Percentiles rank a stretch among this genome's conserved stretches.
Conservation (phyloP, 2,888 invertebrate species). For the Andrena chrysosceles region DNA sequence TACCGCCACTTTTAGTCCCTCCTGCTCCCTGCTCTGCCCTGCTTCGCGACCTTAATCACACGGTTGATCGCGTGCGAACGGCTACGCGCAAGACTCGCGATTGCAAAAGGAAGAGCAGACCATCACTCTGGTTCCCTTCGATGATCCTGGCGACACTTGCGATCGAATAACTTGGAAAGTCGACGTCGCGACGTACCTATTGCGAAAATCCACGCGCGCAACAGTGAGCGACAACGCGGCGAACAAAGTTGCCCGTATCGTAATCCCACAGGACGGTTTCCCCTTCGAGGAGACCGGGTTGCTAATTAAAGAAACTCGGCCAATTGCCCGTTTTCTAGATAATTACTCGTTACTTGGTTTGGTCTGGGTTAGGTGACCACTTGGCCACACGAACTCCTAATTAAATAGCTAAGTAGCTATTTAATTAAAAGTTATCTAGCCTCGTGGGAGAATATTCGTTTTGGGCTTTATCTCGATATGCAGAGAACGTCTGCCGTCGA, state of each 20-base stretch:
- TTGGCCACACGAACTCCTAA: too few relatives aligned
- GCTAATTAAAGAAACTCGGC: not conserved
- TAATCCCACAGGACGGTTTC: too few relatives aligned
- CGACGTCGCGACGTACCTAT: not conserved
- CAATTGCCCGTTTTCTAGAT: not conserved
- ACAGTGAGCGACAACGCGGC: not conserved
- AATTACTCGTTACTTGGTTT: not conserved
- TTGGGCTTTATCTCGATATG: constrained; percentile 22
- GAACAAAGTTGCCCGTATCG: constrained; percentile 15
- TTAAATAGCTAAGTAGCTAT: too few relatives aligned
- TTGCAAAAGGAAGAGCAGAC: constrained; percentile 7
- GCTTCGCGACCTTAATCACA: constrained; percentile 54
- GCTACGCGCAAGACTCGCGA: constrained; percentile 19
- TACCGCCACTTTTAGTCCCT: not conserved
- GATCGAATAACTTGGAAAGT: constrained; percentile 44
- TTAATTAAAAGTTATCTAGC: too few relatives aligned
- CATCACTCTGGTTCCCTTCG: constrained; percentile 34
- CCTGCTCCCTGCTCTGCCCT: not conserved
- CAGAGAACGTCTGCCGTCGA: constrained; percentile 19
- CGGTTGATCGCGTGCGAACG: constrained; percentile 60
- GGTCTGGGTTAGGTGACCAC: not conserved
- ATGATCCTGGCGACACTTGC: constrained; percentile 32
- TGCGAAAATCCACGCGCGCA: constrained; percentile 31
- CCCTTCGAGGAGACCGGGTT: not conserved
- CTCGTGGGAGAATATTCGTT: not conserved